These are phyloP conservation scores for Onchidella celtica DNA, from an alignment of 2,888 invertebrate genomes.

Conservation along the genomic window DNA sequence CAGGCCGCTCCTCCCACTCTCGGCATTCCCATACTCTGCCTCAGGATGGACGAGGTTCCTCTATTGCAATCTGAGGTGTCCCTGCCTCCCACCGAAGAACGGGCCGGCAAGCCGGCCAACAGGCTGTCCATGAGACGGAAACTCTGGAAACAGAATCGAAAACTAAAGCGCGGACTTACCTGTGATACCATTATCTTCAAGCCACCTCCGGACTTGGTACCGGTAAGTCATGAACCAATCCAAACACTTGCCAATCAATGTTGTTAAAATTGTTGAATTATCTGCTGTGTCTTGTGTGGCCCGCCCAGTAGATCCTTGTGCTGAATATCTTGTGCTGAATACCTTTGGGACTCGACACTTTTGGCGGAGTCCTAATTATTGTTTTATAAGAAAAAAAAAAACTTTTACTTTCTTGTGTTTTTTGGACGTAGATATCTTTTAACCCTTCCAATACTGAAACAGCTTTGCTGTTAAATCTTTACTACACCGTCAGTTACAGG, in stretches of 20 bases:
- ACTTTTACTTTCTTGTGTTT: too few species aligned
- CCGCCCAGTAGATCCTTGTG: too few species aligned
- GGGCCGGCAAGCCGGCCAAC: slow-evolving; percentile 16
- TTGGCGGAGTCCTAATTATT: too few species aligned
- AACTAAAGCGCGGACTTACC: slow-evolving; percentile 54
- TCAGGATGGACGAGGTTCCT: slow-evolving; percentile 36
- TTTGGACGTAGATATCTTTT: too few species aligned
- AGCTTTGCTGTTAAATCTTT: too few species aligned
- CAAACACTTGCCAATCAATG: background rate
- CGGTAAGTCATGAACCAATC: slow-evolving; percentile 43
- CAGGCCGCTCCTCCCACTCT: background rate
- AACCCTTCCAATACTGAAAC: too few species aligned
- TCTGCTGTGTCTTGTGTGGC: too few species aligned
- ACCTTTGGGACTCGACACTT: too few species aligned
- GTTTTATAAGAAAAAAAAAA: too few species aligned
- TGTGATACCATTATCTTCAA: slow-evolving; percentile 53
- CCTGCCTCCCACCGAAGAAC: background rate
- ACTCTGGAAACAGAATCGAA: slow-evolving; percentile 56
- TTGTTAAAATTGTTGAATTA: too few species aligned
- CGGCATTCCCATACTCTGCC: background rate
- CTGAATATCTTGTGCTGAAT: too few species aligned
- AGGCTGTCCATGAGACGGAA: slow-evolving; percentile 57
- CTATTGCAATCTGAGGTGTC: slow-evolving; percentile 15
- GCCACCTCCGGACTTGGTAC: slow-evolving; percentile 50
- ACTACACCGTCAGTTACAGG: too few species aligned